These are phyloP conservation scores for Hippopotamyrus pictus DNA, from an alignment of 2,797 vertebrate genomes.

Conservation along the genomic window DNA sequence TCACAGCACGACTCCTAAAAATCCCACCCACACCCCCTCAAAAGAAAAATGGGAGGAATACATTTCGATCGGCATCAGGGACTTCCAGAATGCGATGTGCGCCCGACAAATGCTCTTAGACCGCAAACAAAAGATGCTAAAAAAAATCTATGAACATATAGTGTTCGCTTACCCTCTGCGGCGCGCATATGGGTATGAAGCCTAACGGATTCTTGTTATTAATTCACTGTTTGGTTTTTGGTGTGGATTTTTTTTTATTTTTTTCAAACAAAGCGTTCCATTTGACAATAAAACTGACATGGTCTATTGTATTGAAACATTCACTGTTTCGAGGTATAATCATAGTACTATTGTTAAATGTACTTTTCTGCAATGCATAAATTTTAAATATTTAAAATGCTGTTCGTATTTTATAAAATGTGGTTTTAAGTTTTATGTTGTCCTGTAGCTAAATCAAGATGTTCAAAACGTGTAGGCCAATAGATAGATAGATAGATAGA, in stretches of 20 bases:
- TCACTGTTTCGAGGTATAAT: background rate
- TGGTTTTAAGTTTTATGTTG: background rate
- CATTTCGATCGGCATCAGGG: conserved; percentile 21
- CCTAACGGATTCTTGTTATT: background rate
- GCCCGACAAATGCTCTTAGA: conserved; percentile 26
- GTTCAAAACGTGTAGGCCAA: background rate
- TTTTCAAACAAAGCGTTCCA: background rate
- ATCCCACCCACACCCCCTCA: conserved; percentile 18
- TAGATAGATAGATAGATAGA: background rate
- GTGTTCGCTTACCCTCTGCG: conserved; percentile 2
- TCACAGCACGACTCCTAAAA: conserved; percentile 40
- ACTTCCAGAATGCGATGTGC: conserved; percentile 27
- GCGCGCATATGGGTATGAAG: background rate
- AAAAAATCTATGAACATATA: conserved; percentile 27
- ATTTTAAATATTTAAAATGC: background rate
- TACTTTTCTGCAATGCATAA: background rate
- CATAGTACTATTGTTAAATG: background rate
- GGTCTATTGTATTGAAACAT: background rate
- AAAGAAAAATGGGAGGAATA: conserved; percentile 23
- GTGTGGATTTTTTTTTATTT: background rate
- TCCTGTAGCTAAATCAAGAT: background rate
- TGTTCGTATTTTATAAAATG: background rate
- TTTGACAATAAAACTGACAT: background rate
- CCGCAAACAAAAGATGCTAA: conserved; percentile 25
- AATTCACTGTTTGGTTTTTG: background rate